Base-by-base conservation (phyloP, 2,113 vertebrate genomes). In the Chascanopsetta lugubris region DNA sequence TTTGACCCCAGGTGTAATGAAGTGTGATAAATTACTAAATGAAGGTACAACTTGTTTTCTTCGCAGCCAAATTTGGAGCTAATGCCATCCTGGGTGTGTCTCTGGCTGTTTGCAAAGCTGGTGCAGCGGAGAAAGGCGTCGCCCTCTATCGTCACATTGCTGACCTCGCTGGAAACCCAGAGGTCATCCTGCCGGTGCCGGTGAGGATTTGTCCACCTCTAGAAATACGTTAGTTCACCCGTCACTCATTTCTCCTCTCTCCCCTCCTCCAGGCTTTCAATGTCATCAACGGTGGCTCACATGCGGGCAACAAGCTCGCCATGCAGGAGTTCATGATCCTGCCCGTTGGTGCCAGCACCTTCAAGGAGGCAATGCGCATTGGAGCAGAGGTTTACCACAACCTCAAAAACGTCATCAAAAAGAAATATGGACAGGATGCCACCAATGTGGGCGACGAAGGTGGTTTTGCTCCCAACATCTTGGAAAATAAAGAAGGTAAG, bases 251-350 rank as follows among this genome's bases (percentile, higher is more conserved):
- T 50, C 2, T 62, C 4, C 6, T 20, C 25, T 47, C 9, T 46
- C 27, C 22, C 30, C 21, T 50, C 42, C 22, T 60, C 38, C 36
- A 98, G 97, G 97, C 97, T 27, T 98, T 99, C 88, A 99, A 98
- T 1, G 97, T 99, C 64, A 99, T 99, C 91, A 98, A 98, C 0
- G 97, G 97, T 0, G 97, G 97, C 20, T 99, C 97, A 21, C 97
- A 99, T 0, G 97, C 97, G 0, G 97, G 96, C n/a, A 99, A 99
- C 85, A 99, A 98, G 78, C 85, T 99, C 50, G 96, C 97, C 64
- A 98, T 99, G 97, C 97, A 99, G 83, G 97, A 99, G 87, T 99
- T 99, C 83, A 98, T 99, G 97, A 99, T 99, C 89, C 93, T 99
- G 46, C 97, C 97, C 0, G 78, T 97, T 0, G 96, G 97, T 0